phyloP scores from a whole-genome alignment of 2,888 invertebrate species.

The Rhagophthalmus giganteus region DNA sequence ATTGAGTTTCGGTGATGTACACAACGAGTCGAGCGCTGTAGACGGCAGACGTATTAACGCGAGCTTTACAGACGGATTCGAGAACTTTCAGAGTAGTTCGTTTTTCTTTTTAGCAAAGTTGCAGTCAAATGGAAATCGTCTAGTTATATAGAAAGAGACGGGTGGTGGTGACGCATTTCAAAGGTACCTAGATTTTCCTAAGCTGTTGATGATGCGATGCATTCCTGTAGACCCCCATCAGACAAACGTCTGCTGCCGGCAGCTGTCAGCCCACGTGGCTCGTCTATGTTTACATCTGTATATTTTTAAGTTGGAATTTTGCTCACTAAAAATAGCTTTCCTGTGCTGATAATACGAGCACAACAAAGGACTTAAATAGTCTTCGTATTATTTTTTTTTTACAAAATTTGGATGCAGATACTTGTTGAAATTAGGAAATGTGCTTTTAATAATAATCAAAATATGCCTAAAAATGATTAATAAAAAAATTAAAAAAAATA shows the following conservation, averaged over 20 bases:
- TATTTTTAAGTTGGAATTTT: slow-evolving; percentile 27
- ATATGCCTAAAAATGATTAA: too few species aligned
- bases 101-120: slow-evolving; percentile 7
- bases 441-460: too few species aligned
- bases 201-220: slow-evolving; percentile 22
- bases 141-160: background rate
- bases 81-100: slow-evolving; percentile 3
- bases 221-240: slow-evolving; percentile 32
- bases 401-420: too few species aligned
- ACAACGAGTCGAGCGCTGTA: slow-evolving; percentile 16
- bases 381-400: too few species aligned
- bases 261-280: slow-evolving; percentile 29
- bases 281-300: slow-evolving; percentile 27
- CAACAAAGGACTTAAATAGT: too few species aligned
- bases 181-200: slow-evolving; percentile 1
- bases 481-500: too few species aligned
- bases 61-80: slow-evolving; percentile 7
- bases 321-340: slow-evolving; percentile 24
- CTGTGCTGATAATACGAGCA: too few species aligned
- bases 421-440: too few species aligned
- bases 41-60: slow-evolving; percentile 23
- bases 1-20: slow-evolving; percentile 19
- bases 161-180: slow-evolving; percentile 1
- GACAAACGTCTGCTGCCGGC: slow-evolving; percentile 28
- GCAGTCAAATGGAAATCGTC: background rate